Conservation (phyloP, 1,140 invertebrate genomes). For the Luehdorfia chinensis region DNA sequence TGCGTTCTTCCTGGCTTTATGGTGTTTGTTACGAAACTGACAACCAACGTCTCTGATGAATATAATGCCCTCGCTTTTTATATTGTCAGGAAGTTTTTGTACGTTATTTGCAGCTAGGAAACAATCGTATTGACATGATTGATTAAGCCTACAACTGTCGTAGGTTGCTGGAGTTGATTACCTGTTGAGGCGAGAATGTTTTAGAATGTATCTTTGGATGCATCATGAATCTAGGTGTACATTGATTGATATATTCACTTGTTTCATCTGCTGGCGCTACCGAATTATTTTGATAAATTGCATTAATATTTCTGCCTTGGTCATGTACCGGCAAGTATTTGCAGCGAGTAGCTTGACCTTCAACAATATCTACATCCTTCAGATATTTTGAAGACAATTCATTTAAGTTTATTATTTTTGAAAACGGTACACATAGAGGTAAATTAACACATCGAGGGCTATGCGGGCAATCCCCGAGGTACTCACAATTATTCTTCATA, state of each 20-base stretch:
- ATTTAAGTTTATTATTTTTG: slow-evolving; percentile 44
- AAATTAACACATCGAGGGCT: slow-evolving; percentile 60
- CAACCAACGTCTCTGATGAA: slow-evolving; percentile 66
- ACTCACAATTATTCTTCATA: slow-evolving; percentile 60
- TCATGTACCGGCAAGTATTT: slow-evolving; percentile 29
- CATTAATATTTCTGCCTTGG: background rate
- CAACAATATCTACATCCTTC: slow-evolving; percentile 29
- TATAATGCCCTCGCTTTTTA: slow-evolving; percentile 39
- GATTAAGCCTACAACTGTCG: slow-evolving; percentile 33
- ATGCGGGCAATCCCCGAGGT: slow-evolving; percentile 55
- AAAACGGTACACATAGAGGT: slow-evolving; percentile 53
- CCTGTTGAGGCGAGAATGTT: slow-evolving; percentile 32
- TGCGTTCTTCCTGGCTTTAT: too few relatives aligned
- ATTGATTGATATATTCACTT: slow-evolving; percentile 39
- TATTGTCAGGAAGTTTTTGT: slow-evolving; percentile 6
- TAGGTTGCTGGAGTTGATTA: slow-evolving; percentile 23
- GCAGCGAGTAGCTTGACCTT: slow-evolving; percentile 30
- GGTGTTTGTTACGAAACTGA: slow-evolving; percentile 49
- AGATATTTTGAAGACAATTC: slow-evolving; percentile 29
- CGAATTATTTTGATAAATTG: background rate
- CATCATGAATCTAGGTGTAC: slow-evolving; percentile 29
- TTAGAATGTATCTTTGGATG: slow-evolving; percentile 29
- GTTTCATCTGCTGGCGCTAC: slow-evolving; percentile 20
- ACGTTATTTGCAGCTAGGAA: slow-evolving; percentile 24
- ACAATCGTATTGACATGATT: slow-evolving; percentile 54